Evolutionary conservation across 2,113 vertebrate genomes (phyloP).

Genomic region (Herpailurus yagouaroundi): DNA sequence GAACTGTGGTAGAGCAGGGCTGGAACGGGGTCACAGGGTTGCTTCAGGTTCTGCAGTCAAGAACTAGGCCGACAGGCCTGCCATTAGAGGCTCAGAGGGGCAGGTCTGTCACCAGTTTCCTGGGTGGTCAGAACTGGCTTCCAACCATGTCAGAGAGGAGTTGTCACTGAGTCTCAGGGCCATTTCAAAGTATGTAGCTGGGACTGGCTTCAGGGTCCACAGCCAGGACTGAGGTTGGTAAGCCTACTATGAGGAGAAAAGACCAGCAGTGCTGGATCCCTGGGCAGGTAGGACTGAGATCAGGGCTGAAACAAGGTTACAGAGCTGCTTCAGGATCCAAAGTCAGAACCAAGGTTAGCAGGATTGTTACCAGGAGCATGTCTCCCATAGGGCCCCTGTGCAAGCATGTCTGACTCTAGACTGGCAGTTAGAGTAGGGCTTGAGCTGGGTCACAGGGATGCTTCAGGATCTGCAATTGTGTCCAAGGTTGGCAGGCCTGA

Average conservation of each 20-base stretch:
- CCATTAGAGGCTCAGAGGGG: neutral
- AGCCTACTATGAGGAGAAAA: neutral
- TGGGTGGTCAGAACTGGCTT: neutral
- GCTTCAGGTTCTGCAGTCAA: neutral
- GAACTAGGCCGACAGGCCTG: neutral
- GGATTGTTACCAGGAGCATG: neutral
- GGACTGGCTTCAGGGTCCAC: neutral
- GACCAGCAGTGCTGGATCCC: neutral
- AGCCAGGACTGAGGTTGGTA: neutral
- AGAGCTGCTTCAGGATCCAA: neutral
- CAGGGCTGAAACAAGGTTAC: neutral
- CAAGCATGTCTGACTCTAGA: neutral
- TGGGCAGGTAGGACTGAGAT: neutral
- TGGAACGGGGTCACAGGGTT: neutral
- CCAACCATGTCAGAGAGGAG: neutral
- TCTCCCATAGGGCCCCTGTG: neutral
- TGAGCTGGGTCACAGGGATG: neutral
- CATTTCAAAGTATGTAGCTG: neutral
- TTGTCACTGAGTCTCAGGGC: neutral
- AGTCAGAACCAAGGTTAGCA: neutral
- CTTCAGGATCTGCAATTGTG: neutral
- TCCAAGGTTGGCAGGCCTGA: neutral
- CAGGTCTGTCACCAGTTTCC: neutral
- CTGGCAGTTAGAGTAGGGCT: neutral
- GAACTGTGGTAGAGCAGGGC: too few species aligned